Conservation (phyloP, 2,797 vertebrate genomes). For the Arremon brunneinucha region DNA sequence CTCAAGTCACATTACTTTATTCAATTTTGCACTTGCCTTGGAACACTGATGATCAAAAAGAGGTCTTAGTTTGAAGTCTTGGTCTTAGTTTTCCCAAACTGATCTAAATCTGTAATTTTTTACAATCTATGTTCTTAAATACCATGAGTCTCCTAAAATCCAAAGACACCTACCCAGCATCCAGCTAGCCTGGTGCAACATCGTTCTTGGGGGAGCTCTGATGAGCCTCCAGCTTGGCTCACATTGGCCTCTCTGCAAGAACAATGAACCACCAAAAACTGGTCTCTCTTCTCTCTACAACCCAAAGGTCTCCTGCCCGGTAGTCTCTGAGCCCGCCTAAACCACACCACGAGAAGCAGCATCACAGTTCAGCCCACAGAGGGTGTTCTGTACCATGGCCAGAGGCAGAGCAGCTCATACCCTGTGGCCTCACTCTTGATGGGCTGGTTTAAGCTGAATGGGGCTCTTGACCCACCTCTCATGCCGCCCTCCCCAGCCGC, state of each 20-base stretch:
- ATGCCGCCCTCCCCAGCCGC: not conserved
- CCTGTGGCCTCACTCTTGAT: fast-evolving
- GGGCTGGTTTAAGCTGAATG: not conserved
- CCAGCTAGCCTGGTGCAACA: not conserved
- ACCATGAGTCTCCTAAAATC: not conserved
- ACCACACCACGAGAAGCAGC: not conserved
- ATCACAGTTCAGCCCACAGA: fast-evolving
- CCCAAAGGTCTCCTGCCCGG: not conserved
- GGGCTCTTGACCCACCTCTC: not conserved
- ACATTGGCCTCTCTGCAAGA: not conserved
- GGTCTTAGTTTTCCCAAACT: not conserved
- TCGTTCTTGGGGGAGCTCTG: not conserved
- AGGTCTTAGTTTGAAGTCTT: not conserved
- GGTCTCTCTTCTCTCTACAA: not conserved
- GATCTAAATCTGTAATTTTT: not conserved
- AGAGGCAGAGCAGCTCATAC: not conserved
- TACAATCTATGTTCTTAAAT: not conserved
- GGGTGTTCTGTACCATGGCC: not conserved
- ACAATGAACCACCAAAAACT: not conserved
- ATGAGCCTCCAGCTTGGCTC: not conserved
- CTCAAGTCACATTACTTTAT: not conserved
- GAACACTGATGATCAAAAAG: not conserved
- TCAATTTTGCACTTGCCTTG: not conserved
- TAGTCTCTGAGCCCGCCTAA: not conserved
- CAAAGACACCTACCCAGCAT: not conserved